phyloP scores from a whole-genome alignment of 2,113 vertebrate species.

The Vicugna pacos region DNA sequence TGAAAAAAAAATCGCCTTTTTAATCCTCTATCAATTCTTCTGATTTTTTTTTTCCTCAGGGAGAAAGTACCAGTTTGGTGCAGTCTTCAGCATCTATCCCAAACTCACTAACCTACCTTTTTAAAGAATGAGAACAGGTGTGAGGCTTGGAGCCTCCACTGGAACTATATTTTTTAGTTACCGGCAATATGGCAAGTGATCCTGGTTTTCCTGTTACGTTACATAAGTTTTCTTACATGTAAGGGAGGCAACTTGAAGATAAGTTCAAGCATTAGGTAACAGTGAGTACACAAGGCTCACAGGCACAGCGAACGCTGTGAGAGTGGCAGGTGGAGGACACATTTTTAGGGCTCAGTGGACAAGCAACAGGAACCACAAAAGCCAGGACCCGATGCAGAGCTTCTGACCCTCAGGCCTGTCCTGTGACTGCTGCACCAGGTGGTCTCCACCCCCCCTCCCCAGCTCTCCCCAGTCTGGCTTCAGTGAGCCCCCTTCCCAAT shows the following conservation, averaged over 20 bases:
- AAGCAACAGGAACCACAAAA: background rate
- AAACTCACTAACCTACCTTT: background rate
- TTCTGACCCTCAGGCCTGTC: background rate
- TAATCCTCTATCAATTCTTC: background rate
- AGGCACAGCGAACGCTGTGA: background rate
- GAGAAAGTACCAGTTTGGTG: background rate
- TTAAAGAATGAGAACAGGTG: conserved; percentile 1
- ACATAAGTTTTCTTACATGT: background rate
- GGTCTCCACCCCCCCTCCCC: background rate
- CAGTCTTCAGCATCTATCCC: background rate
- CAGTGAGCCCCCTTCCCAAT: background rate
- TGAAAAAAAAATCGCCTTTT: background rate
- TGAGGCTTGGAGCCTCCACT: background rate
- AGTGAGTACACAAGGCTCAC: background rate
- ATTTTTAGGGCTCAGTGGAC: background rate
- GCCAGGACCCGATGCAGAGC: background rate
- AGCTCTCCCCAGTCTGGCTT: background rate
- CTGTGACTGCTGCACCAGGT: no score
- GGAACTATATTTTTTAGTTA: background rate
- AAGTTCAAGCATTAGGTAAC: conserved; percentile 24
- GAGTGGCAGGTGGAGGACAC: background rate
- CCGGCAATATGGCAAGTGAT: background rate
- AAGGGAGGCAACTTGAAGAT: background rate
- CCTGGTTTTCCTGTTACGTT: background rate
- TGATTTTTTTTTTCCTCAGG: conserved; percentile 20